These are phyloP conservation scores for Cydia fagiglandana DNA, from an alignment of 1,140 invertebrate genomes.

Conservation along the genomic window DNA sequence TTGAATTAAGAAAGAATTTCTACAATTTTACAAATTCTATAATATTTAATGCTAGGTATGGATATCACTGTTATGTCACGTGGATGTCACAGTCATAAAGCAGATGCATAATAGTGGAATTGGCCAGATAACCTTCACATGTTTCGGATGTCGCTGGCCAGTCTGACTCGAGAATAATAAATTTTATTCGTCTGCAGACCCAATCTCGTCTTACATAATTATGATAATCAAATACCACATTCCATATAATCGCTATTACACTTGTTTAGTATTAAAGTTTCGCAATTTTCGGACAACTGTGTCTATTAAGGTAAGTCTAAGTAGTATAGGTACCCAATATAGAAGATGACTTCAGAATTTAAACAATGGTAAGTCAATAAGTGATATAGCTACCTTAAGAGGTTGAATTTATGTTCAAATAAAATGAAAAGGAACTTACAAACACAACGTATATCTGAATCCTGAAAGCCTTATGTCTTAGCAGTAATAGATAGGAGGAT, in stretches of 20 bases:
- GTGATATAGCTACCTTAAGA: not conserved
- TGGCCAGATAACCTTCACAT: not conserved
- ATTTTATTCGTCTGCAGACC: conserved; percentile 5
- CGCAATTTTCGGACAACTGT: not conserved
- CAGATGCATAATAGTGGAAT: not conserved
- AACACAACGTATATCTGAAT: too few relatives aligned
- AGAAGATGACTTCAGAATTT: too few relatives aligned
- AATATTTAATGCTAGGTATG: not conserved
- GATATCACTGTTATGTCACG: not conserved
- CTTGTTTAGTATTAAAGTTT: not conserved
- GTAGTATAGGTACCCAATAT: too few relatives aligned
- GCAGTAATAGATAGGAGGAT: too few relatives aligned
- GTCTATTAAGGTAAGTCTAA: not conserved
- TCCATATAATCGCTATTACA: not conserved
- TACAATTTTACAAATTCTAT: not conserved
- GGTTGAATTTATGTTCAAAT: not conserved
- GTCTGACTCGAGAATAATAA: conserved; percentile 12
- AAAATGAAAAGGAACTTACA: too few relatives aligned
- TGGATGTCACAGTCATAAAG: not conserved
- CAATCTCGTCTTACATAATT: conserved; percentile 2
- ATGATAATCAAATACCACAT: conserved; percentile 18
- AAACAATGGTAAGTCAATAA: too few relatives aligned
- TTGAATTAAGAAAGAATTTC: conserved; percentile 1
- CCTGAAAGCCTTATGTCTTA: too few relatives aligned
- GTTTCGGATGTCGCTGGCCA: not conserved